A percentile compares a stretch with the other conserved stretches of the same genome.
phyloP scores from a whole-genome alignment of 2,113 vertebrate species.

The Natator depressus region DNA sequence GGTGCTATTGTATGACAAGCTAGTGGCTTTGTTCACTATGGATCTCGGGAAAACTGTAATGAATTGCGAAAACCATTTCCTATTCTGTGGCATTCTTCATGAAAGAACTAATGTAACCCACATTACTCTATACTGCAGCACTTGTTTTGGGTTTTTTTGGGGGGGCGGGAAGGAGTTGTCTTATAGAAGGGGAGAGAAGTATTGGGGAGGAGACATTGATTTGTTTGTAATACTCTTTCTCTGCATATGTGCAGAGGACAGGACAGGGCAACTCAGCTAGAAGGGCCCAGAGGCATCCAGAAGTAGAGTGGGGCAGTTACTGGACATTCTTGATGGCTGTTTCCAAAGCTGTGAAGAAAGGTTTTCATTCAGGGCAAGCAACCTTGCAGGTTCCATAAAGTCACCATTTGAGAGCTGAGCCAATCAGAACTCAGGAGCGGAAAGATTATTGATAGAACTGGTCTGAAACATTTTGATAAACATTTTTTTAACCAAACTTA shows the following conservation, averaged over 20 bases:
- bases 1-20: not conserved
- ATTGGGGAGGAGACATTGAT: not conserved
- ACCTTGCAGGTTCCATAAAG: not conserved
- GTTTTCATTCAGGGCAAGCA: not conserved
- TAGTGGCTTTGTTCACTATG: not conserved
- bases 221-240: not conserved
- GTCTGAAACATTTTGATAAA: not conserved
- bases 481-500: not conserved
- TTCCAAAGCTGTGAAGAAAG: not conserved
- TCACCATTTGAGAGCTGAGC: not conserved
- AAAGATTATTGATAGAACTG: not conserved
- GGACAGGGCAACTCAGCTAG: accelerated
- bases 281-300: not conserved
- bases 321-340: not conserved
- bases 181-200: not conserved
- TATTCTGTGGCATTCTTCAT: not conserved
- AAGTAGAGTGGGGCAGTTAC: not conserved
- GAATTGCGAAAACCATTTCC: not conserved
- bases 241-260: not conserved
- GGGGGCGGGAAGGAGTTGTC: not conserved
- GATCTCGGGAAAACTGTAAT: not conserved
- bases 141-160: not conserved
- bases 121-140: not conserved
- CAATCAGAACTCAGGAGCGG: not conserved
- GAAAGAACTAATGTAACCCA: not conserved